These are phyloP conservation scores for Rhamphomyia laevipes DNA, from an alignment of 2,888 invertebrate genomes.

Conservation along the genomic window DNA sequence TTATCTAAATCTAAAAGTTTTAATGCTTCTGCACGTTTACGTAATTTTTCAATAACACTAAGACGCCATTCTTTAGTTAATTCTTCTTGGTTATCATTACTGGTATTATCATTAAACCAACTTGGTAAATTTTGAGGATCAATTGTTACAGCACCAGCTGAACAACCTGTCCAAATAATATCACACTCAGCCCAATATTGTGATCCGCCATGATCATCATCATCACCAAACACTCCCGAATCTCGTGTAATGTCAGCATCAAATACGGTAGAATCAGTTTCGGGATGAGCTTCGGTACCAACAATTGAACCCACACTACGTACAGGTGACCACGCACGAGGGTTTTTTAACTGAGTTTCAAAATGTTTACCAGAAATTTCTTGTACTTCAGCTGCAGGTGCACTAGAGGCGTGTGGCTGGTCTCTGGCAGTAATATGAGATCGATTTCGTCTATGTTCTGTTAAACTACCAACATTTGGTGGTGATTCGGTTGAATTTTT, in stretches of 20 bases:
- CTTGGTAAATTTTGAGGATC: slow-evolving; percentile 64
- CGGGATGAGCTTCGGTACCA: slow-evolving; percentile 76
- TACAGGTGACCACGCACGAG: slow-evolving; percentile 80
- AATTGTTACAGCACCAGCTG: slow-evolving; percentile 66
- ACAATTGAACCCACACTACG: slow-evolving; percentile 73
- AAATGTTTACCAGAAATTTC: slow-evolving; percentile 54
- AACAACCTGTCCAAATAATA: slow-evolving; percentile 68
- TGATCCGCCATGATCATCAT: slow-evolving; percentile 50
- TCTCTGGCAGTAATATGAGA: slow-evolving; percentile 21
- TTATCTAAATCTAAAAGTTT: slow-evolving; percentile 42
- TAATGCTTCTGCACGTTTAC: slow-evolving; percentile 42
- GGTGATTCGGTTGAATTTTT: slow-evolving; percentile 30
- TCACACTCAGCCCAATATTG: slow-evolving; percentile 71
- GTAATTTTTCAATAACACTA: slow-evolving; percentile 56
- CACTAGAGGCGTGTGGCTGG: slow-evolving; percentile 29
- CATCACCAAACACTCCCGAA: slow-evolving; percentile 70
- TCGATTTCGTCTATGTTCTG: slow-evolving; percentile 31
- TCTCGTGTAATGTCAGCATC: slow-evolving; percentile 57
- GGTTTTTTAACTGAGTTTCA: slow-evolving; percentile 64
- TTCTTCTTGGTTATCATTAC: slow-evolving; percentile 45
- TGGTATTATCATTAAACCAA: slow-evolving; percentile 55
- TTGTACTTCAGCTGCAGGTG: slow-evolving; percentile 35
- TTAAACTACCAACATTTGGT: slow-evolving; percentile 34
- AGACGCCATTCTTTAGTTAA: slow-evolving; percentile 63
- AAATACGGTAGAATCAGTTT: slow-evolving; percentile 70